Evolutionary conservation across 1,140 invertebrate genomes (phyloP), one percentile per base, ranked within the genome.

Genomic region (Dendroctonus ponderosae): DNA sequence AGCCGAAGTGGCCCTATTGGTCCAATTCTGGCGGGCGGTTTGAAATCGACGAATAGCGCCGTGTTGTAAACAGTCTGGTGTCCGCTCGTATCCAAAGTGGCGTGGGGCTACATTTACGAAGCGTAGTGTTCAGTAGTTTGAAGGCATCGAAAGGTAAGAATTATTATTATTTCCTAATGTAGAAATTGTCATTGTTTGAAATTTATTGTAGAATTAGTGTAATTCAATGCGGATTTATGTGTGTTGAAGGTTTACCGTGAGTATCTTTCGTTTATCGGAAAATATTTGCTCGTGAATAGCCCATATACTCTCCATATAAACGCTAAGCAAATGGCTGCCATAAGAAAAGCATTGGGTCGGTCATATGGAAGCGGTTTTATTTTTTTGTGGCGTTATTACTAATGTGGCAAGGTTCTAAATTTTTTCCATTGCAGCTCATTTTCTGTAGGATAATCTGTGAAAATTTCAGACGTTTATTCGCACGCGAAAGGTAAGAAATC

Each of bases 91-190:
- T 81, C 81, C 80, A 79, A 82, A 84, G 82, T 85, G 81, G 84
- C 84, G 84, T 85, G 83, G 83, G 83, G 82, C 83, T 81, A 76
- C 78, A 71, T 81, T 81, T 83, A 84, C 83, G 81, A 84, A 84
- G 83, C 82, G 78, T 79, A 82, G 82, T 82, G 80, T 80, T 82
- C 82, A 81, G 82, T 81, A 79, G 81, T 82, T 77, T 75, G 79
- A 78, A 82, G 80, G 79, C 79, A 77, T 74, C 78, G 79, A 74
- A 80, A 84, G 83, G 82, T 84, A 84, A 84, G 83, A 81, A 84
- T 80, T 81, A 76, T 81, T 77, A 81, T 79, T 83, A 81, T 82
- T 80, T 79, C 76, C 74, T 70, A 70, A 73, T 71, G 64, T 74
- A 73, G 72, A 73, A 70, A 75, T 80, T 84, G 83, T 83, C 82